These are phyloP conservation scores for Craseonycteris thonglongyai DNA, from an alignment of 2,113 vertebrate genomes.

Conservation along the genomic window DNA sequence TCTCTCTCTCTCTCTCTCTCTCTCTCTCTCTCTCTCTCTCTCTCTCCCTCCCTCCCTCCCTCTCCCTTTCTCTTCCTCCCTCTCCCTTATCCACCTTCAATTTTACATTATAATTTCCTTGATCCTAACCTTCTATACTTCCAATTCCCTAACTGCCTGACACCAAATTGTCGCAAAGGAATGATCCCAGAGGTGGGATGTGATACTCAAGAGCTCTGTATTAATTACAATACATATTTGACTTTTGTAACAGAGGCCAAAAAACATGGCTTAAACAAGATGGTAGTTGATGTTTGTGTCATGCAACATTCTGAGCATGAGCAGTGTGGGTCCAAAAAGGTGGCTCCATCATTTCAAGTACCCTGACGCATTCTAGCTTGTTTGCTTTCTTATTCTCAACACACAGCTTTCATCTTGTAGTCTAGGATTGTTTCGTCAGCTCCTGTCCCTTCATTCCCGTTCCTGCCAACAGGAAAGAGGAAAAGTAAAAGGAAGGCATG, in stretches of 20 bases:
- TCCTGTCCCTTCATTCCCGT: not conserved
- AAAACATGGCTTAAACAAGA: not conserved
- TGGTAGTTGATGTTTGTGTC: not conserved
- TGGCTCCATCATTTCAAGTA: not conserved
- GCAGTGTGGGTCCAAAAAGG: not conserved
- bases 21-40: too few relatives aligned
- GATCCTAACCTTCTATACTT: not conserved
- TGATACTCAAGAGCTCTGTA: not conserved
- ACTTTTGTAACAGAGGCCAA: constrained; percentile 32
- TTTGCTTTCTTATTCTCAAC: not conserved
- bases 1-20: too few relatives aligned
- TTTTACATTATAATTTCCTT: constrained; percentile 9
- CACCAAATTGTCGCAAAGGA: not conserved
- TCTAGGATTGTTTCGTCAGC: not conserved
- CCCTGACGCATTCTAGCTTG: not conserved
- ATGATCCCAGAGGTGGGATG: not conserved
- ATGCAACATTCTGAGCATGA: not conserved
- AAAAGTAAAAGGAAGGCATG: not conserved
- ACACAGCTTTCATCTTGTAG: not conserved
- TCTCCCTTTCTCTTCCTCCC: not conserved
- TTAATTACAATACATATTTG: not conserved
- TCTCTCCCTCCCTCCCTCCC: not conserved
- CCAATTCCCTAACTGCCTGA: not conserved
- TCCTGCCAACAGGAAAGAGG: not conserved
- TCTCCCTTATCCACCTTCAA: too few relatives aligned